Evolutionary conservation across 2,113 vertebrate species (phyloP).

Genomic region (Calidris pygmaea): DNA sequence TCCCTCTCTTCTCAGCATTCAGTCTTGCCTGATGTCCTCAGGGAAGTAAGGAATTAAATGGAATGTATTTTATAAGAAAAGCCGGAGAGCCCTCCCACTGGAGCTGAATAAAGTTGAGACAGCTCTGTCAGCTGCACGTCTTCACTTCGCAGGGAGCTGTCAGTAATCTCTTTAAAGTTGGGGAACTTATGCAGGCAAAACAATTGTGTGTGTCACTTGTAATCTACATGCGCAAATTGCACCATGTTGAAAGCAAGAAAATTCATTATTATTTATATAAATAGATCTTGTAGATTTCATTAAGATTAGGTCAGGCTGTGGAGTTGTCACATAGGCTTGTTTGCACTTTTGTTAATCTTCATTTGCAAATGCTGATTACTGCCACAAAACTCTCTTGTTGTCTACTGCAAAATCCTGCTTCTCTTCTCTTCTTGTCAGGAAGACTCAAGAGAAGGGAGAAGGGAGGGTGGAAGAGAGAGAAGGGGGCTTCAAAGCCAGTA

Average conservation of each 20-base stretch:
- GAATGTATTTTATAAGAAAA: conserved; percentile 21
- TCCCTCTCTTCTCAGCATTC: neutral
- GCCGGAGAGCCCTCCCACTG: conserved; percentile 20
- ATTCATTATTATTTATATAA: conserved; percentile 70
- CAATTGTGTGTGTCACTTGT: conserved; percentile 51
- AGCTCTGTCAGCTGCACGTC: conserved; percentile 47
- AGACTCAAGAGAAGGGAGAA: neutral
- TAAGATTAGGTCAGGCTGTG: conserved; percentile 68
- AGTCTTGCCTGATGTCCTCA: neutral
- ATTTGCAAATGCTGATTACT: conserved; percentile 68
- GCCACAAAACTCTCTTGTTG: conserved; percentile 35
- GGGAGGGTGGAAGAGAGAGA: neutral
- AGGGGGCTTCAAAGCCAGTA: conserved; percentile 20
- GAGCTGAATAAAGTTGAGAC: conserved; percentile 25
- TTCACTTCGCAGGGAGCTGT: conserved; percentile 43
- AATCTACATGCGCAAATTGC: conserved; percentile 59
- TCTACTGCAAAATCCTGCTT: conserved; percentile 28
- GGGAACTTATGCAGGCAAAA: conserved; percentile 21
- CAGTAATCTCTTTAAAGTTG: conserved; percentile 56
- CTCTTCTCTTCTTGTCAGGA: conserved; percentile 13
- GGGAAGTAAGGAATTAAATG: conserved; percentile 50
- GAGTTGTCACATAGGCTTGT: conserved; percentile 65
- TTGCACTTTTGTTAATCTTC: conserved; percentile 72
- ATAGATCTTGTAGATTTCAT: conserved; percentile 75
- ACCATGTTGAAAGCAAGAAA: conserved; percentile 37